Evolutionary conservation across 2,113 vertebrate genomes (phyloP), one percentile per base, ranked within the genome.

Genomic region (Platanista minor): DNA sequence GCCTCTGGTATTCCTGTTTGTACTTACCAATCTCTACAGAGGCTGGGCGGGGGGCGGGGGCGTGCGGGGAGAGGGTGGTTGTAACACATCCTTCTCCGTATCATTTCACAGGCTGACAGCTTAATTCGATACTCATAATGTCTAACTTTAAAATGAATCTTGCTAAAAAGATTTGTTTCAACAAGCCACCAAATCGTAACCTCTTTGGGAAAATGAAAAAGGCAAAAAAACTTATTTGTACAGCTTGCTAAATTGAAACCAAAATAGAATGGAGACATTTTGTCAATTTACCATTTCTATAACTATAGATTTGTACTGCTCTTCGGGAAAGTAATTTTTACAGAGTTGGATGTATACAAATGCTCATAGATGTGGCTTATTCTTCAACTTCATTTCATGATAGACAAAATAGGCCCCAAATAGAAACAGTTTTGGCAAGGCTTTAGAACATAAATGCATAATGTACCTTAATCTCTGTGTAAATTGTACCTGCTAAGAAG

Each of bases 91-190:
- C 98, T 97, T 94, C 96, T 96, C 97, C 72, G 91, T 98, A 98
- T 98, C 97, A 77, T 97, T 98, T 98, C 96, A 54, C 91, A 54
- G 54, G 93, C 97, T 99, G 98, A 99, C 98, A 98, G 97, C 98
- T 98, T 98, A 98, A 99, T 99, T 98, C 97, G 97, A 98, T 98
- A 96, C 96, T 98, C 92, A 87, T 96, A 96, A 97, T 96, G 97
- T 96, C 97, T 95, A 98, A 98, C 98, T 98, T 98, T 97, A 98
- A 98, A 99, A 98, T 95, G 97, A 98, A 98, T 98, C 98, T 98
- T 98, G 82, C 97, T 39, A 71, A 88, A 97, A 92, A 95, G 96
- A 98, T 98, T 98, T 98, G 96, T 97, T 98, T 97, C 97, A 98
- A 95, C 95, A 98, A 97, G 94, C 96, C 80, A 96, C 54, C 83